phyloP scores from a whole-genome alignment of 2,888 invertebrate genomes.

The Trissolcus brochymenae region DNA sequence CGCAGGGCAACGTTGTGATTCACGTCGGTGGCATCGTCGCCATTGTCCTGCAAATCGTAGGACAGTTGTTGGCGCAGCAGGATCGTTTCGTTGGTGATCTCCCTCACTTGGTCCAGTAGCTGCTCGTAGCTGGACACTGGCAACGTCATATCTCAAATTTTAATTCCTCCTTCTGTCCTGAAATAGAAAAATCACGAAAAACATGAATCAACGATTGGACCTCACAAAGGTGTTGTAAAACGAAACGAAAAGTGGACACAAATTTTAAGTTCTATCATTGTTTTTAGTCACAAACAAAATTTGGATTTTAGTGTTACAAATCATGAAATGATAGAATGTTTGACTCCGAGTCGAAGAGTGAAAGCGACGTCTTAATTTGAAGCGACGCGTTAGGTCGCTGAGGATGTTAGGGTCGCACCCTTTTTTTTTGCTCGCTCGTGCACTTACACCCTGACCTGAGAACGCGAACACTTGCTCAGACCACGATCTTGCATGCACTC shows the following conservation, averaged over 20 bases:
- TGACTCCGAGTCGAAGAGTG: conserved; percentile 4
- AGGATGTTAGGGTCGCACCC: conserved; percentile 44
- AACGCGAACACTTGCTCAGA: conserved; percentile 42
- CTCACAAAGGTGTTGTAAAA: too few species aligned
- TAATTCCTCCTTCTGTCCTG: conserved; percentile 56
- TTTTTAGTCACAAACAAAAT: not conserved
- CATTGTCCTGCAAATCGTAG: conserved; percentile 71
- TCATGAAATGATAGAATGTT: conserved; percentile 4
- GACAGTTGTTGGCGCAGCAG: conserved; percentile 78
- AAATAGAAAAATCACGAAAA: conserved; percentile 20
- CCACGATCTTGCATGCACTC: conserved; percentile 30
- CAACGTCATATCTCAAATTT: conserved; percentile 78
- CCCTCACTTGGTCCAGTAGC: conserved; percentile 79
- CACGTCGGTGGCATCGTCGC: conserved; percentile 66
- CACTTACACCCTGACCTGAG: conserved; percentile 46
- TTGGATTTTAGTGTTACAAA: conserved; percentile 7
- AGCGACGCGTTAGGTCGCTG: conserved; percentile 43
- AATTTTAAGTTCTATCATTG: too few species aligned
- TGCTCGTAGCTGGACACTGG: conserved; percentile 82
- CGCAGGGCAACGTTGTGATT: conserved; percentile 69
- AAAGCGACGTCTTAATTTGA: conserved; percentile 26
- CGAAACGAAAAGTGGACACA: not conserved
- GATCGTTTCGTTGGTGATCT: conserved; percentile 79
- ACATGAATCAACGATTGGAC: not conserved
- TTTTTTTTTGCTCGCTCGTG: conserved; percentile 33